Evolutionary conservation across 2,888 invertebrate species (phyloP).

Genomic region (Chloroclystis v-ata): DNA sequence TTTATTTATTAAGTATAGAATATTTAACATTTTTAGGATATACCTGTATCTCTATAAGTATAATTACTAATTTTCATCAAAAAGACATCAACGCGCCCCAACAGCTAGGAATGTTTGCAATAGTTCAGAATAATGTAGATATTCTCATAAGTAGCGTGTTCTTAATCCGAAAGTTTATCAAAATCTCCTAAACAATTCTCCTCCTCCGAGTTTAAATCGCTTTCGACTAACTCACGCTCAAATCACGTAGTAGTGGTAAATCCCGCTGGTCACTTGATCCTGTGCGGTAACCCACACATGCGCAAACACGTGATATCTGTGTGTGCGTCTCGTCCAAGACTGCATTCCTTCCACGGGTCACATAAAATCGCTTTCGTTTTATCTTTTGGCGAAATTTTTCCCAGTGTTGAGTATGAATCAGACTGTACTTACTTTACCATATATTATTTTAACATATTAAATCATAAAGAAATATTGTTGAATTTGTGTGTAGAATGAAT

Average conservation of each 20-base stretch:
- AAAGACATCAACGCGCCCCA: conserved; percentile 12
- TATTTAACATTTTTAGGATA: no score
- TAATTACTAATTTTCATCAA: not conserved
- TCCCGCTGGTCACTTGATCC: conserved; percentile 22
- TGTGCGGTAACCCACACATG: conserved; percentile 18
- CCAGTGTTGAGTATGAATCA: not conserved
- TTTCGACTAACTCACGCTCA: conserved; percentile 1
- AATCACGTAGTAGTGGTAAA: conserved; percentile 15
- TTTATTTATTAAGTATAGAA: no score
- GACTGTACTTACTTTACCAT: no score
- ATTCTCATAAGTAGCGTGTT: no score
- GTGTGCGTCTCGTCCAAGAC: conserved; percentile 42
- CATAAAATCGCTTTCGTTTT: conserved; percentile 21
- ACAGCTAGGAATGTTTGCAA: not conserved
- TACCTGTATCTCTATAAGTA: no score
- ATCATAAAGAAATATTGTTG: no score
- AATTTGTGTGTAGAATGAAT: no score
- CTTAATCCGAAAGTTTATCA: no score
- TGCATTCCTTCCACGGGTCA: conserved; percentile 49
- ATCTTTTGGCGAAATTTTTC: conserved; percentile 7
- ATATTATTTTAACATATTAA: no score
- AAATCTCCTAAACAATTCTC: no score
- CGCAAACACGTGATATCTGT: conserved; percentile 19
- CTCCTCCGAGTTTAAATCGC: conserved; percentile 3
- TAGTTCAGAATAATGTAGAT: no score